Conservation (phyloP, 2,888 invertebrate species). For the Conistra vaccinii region DNA sequence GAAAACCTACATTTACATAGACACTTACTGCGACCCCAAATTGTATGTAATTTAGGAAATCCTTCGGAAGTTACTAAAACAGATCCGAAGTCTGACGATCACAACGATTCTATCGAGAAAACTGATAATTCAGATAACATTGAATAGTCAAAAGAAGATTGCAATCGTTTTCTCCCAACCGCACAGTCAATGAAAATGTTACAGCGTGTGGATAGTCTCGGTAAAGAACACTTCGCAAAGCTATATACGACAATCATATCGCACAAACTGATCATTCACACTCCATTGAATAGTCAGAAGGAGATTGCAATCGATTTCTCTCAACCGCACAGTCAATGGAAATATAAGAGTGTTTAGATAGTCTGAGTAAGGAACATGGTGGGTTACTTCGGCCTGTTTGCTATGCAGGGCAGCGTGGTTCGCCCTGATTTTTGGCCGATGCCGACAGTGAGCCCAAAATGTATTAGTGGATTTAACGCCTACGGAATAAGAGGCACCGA, state of each 20-base stretch:
- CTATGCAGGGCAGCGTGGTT: conserved; percentile 85
- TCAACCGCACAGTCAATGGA: conserved; percentile 54
- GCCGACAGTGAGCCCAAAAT: conserved; percentile 87
- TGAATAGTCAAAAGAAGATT: conserved; percentile 34
- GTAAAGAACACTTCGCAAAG: conserved; percentile 32
- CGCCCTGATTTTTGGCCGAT: conserved; percentile 88
- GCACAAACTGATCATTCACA: conserved; percentile 25
- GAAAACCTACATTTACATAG: conserved; percentile 62
- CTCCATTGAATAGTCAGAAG: conserved; percentile 51
- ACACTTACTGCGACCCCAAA: conserved; percentile 55
- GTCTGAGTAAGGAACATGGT: conserved; percentile 34
- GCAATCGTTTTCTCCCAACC: conserved; percentile 20
- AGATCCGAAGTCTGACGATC: conserved; percentile 13
- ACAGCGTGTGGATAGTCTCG: conserved; percentile 31
- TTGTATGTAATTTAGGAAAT: conserved; percentile 55
- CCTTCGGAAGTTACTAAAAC: conserved; percentile 34
- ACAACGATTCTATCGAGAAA: conserved; percentile 4
- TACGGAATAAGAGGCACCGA: conserved; percentile 82
- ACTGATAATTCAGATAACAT: conserved; percentile 32
- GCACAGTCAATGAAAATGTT: conserved; percentile 51
- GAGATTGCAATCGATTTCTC: conserved; percentile 50
- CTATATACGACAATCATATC: conserved; percentile 29
- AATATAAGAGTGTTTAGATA: conserved; percentile 50
- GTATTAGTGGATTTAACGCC: conserved; percentile 88
- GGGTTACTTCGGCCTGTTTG: conserved; percentile 77